Evolutionary conservation across 2,888 invertebrate genomes (phyloP).

Genomic region (Diplazon laetatorius): DNA sequence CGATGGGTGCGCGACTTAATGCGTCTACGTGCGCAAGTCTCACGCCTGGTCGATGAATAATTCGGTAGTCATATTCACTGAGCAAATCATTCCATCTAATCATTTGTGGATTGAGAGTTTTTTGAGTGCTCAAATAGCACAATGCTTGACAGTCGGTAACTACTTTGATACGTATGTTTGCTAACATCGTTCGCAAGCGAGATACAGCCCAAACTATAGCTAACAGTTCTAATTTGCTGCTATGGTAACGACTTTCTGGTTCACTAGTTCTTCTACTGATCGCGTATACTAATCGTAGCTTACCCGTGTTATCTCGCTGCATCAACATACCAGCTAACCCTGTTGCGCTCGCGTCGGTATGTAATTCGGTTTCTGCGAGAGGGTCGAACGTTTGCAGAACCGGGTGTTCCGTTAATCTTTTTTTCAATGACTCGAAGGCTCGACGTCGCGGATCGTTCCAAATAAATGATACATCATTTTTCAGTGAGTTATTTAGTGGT

Average conservation of each 20-base stretch:
- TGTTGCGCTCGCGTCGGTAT: slow-evolving; percentile 29
- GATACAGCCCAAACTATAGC: slow-evolving; percentile 32
- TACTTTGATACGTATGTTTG: slow-evolving; percentile 47
- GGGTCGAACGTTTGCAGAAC: slow-evolving; percentile 29
- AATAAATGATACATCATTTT: slow-evolving; percentile 1
- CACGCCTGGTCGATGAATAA: slow-evolving; percentile 63
- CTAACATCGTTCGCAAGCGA: slow-evolving; percentile 4
- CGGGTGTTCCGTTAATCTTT: slow-evolving; percentile 6
- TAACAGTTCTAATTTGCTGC: slow-evolving; percentile 52
- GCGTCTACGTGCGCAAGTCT: slow-evolving; percentile 62
- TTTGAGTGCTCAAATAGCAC: neutral
- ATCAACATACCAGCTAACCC: slow-evolving; percentile 34
- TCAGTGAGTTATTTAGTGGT: slow-evolving; percentile 10
- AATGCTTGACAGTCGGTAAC: neutral
- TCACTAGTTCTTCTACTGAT: slow-evolving; percentile 67
- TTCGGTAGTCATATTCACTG: slow-evolving; percentile 50
- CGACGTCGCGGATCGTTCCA: slow-evolving; percentile 16
- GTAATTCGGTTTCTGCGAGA: slow-evolving; percentile 27
- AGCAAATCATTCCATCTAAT: neutral
- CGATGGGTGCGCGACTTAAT: slow-evolving; percentile 60
- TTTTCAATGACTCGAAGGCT: slow-evolving; percentile 36
- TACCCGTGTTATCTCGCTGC: slow-evolving; percentile 61
- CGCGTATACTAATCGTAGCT: slow-evolving; percentile 63
- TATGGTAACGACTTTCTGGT: slow-evolving; percentile 68
- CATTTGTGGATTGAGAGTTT: too few species aligned